Conservation (phyloP, 2,888 invertebrate genomes). For the Periphyllus acericola region DNA sequence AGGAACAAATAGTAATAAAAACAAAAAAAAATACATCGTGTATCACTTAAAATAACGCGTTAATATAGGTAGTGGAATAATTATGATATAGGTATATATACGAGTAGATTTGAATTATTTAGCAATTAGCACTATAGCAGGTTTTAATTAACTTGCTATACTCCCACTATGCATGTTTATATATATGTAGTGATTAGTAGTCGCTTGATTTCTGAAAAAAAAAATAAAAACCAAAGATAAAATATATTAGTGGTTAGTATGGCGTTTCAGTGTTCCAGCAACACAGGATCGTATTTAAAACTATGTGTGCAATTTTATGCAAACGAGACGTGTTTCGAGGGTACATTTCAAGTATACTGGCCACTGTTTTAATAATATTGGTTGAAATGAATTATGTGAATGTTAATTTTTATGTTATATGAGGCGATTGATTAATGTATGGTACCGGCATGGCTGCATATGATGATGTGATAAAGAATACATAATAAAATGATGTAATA, state of each 20-base stretch:
- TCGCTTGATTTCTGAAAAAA: conserved; percentile 42
- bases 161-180: conserved; percentile 18
- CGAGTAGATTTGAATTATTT: conserved; percentile 19
- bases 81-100: neutral
- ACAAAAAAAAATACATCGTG: conserved; percentile 1
- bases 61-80: conserved; percentile 12
- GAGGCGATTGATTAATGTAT: too few species aligned
- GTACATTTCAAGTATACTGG: too few species aligned
- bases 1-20: conserved; percentile 13
- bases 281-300: neutral
- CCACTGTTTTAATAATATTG: too few species aligned
- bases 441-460: too few species aligned
- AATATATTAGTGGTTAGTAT: neutral
- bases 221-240: conserved; percentile 12
- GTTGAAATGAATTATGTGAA: too few species aligned
- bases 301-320: too few species aligned
- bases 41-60: conserved; percentile 20
- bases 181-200: conserved; percentile 41
- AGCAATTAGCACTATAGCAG: conserved; percentile 43
- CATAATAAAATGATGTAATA: too few species aligned
- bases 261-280: neutral
- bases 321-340: too few species aligned
- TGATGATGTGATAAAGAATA: too few species aligned
- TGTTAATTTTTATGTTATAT: too few species aligned
- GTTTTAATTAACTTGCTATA: conserved; percentile 36